phyloP scores from a whole-genome alignment of 53 echinoderm and acorn worm species.

The Temnopleurus reevesii region DNA sequence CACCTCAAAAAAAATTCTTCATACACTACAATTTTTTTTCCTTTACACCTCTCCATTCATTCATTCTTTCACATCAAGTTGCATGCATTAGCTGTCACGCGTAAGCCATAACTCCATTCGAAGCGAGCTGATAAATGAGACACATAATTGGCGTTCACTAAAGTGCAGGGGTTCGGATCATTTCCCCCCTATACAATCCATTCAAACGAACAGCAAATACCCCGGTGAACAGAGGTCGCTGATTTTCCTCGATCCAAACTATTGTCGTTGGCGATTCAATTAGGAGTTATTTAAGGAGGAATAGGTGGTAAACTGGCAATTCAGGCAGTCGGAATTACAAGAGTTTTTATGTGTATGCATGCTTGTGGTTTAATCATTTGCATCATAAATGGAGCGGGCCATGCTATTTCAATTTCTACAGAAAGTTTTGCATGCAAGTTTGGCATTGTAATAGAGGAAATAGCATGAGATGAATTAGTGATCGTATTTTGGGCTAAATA shows the following conservation, averaged over 20 bases:
- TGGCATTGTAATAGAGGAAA: too few relatives aligned
- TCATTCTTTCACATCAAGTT: background rate
- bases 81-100: background rate
- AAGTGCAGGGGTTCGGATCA: slow-evolving; percentile 32
- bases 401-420: background rate
- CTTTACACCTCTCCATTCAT: background rate
- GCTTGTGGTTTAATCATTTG: background rate
- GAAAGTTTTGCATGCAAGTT: background rate
- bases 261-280: slow-evolving; percentile 28
- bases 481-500: too few relatives aligned
- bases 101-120: background rate
- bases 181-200: background rate
- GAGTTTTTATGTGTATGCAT: background rate
- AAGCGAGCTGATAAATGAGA: slow-evolving; percentile 41
- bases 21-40: background rate
- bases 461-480: too few relatives aligned
- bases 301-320: slow-evolving; percentile 34
- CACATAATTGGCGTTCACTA: slow-evolving; percentile 42
- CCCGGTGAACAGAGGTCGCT: slow-evolving; percentile 6
- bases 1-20: background rate
- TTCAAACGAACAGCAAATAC: background rate
- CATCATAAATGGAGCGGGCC: background rate
- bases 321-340: background rate
- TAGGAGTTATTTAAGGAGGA: slow-evolving; percentile 23
- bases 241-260: background rate